Evolutionary conservation across 2,797 vertebrate species (phyloP).

Genomic region (Rachycentron canadum): DNA sequence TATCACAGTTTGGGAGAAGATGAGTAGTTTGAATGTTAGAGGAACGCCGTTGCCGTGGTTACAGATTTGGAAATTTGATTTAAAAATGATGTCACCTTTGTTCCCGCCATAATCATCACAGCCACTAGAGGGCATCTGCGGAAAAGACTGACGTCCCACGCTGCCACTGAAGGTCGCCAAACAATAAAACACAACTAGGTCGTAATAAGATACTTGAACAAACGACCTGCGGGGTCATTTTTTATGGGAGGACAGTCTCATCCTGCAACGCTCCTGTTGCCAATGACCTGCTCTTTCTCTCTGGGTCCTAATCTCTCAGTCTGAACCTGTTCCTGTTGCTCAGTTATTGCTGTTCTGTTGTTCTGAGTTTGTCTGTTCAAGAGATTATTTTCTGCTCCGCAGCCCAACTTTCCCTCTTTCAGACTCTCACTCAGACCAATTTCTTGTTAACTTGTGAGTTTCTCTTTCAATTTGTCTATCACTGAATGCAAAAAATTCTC

Average conservation of each 20-base stretch:
- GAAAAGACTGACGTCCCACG: background rate
- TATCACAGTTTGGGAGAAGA: background rate
- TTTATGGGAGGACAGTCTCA: background rate
- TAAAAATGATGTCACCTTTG: background rate
- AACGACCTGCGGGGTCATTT: background rate
- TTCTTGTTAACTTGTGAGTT: slow-evolving; percentile 4
- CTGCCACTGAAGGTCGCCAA: background rate
- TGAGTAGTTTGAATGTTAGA: background rate
- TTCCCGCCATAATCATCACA: background rate
- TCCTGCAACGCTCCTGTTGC: background rate
- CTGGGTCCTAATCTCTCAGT: slow-evolving; percentile 1
- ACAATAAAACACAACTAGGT: background rate
- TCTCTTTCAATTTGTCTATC: slow-evolving; percentile 6
- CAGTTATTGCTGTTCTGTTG: background rate
- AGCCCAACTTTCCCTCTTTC: background rate
- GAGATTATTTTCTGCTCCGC: slow-evolving; percentile 8
- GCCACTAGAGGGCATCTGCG: background rate
- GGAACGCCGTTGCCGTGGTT: background rate
- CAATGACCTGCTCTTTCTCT: slow-evolving; percentile 7
- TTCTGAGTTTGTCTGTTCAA: background rate
- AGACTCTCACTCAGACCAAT: background rate
- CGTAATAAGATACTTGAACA: background rate
- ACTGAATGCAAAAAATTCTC: background rate
- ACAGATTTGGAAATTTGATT: no score
- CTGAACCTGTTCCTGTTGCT: background rate